Conservation (phyloP, 2,113 vertebrate genomes). For the Dissostichus mawsoni region DNA sequence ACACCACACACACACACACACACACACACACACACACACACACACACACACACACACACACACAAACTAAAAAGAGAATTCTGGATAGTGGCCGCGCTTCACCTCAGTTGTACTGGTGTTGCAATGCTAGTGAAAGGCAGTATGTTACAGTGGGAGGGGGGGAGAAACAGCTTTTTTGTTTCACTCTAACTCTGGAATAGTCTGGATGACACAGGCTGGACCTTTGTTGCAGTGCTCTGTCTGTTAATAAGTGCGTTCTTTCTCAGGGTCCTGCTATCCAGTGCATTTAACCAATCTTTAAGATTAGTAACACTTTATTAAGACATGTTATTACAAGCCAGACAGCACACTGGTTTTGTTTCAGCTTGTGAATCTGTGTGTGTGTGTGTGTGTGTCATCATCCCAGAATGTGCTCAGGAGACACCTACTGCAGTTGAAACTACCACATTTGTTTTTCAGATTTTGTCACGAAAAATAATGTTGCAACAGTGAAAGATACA, state of each 20-base stretch:
- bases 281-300: background rate
- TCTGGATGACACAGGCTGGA: conserved; percentile 32
- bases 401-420: no score
- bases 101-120: conserved; percentile 39
- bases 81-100: conserved; percentile 46
- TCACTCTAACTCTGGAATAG: conserved; percentile 36
- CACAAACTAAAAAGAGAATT: conserved; percentile 36
- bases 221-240: conserved; percentile 25
- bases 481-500: no score
- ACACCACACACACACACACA: conserved; percentile 10
- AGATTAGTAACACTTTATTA: background rate
- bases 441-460: no score
- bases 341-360: no score
- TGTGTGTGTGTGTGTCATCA: no score
- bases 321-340: background rate
- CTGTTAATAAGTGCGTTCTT: conserved; percentile 3
- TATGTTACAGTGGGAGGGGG: background rate
- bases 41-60: conserved; percentile 3
- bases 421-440: no score
- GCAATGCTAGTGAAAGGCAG: conserved; percentile 24
- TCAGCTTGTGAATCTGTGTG: no score
- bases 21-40: conserved; percentile 4
- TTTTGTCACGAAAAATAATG: no score
- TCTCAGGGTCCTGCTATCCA: background rate
- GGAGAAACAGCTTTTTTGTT: conserved; percentile 29